Percentiles rank a stretch among this genome's conserved stretches.
These are phyloP conservation scores for Poeciliopsis occidentalis DNA, from an alignment of 2,113 vertebrate species.

Conservation along the genomic window DNA sequence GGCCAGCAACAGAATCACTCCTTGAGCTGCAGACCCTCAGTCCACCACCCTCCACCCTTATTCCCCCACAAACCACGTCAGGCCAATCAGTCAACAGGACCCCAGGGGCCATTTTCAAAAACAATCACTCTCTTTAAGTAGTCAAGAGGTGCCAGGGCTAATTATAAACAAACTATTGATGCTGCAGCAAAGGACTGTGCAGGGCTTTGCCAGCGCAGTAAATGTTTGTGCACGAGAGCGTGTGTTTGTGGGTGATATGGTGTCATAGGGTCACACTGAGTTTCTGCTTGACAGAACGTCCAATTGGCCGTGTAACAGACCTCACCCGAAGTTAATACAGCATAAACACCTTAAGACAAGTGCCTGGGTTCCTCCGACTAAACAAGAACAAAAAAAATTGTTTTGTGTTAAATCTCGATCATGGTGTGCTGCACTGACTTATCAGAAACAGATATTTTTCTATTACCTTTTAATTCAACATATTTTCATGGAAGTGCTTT, in stretches of 20 bases:
- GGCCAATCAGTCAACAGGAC: slow-evolving; percentile 79
- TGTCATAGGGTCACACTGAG: slow-evolving; percentile 61
- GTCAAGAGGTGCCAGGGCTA: slow-evolving; percentile 82
- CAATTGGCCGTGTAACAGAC: slow-evolving; percentile 75
- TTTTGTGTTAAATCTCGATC: not conserved
- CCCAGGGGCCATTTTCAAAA: slow-evolving; percentile 78
- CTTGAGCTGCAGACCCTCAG: slow-evolving; percentile 43
- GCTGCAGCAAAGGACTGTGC: slow-evolving; percentile 67
- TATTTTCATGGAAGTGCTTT: not conserved
- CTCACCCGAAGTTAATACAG: slow-evolving; percentile 65
- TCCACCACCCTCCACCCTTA: not conserved
- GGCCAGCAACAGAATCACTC: slow-evolving; percentile 60
- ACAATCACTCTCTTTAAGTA: slow-evolving; percentile 82
- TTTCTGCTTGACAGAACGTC: slow-evolving; percentile 79
- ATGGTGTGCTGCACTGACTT: not conserved
- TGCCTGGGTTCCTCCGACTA: slow-evolving; percentile 33
- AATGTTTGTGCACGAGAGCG: slow-evolving; percentile 35
- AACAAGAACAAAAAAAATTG: slow-evolving; percentile 1
- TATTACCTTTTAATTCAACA: not conserved
- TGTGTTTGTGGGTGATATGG: slow-evolving; percentile 8
- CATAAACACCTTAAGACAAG: slow-evolving; percentile 52
- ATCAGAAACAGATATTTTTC: not conserved
- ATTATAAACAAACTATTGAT: slow-evolving; percentile 86
- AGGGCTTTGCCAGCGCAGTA: slow-evolving; percentile 54
- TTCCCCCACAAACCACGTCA: slow-evolving; percentile 52